A percentile compares a stretch with the other conserved stretches of the same genome.
Conservation (phyloP, 2,113 vertebrate genomes). For the Platanista minor region DNA sequence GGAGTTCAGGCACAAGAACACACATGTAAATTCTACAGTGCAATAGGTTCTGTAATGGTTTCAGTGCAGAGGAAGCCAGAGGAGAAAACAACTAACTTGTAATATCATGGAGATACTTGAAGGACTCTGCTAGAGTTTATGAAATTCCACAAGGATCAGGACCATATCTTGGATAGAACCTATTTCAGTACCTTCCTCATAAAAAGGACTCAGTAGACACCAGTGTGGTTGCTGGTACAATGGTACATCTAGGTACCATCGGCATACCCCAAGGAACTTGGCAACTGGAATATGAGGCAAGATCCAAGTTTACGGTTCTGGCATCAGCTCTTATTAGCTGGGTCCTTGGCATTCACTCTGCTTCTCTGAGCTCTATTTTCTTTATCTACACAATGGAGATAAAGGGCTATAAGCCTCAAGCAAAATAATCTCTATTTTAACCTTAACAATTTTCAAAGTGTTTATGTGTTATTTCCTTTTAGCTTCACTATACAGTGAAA, state of each 20-base stretch:
- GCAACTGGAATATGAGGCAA: background rate
- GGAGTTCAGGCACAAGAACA: background rate
- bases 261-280: background rate
- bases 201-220: background rate
- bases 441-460: background rate
- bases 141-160: background rate
- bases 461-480: slow-evolving; percentile 13
- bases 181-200: background rate
- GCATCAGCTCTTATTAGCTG: background rate
- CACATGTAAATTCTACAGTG: background rate
- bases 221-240: background rate
- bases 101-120: background rate
- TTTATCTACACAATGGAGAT: background rate
- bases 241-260: background rate
- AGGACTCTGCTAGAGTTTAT: background rate
- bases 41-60: background rate
- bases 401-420: background rate
- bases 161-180: background rate
- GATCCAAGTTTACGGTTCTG: background rate
- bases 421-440: background rate
- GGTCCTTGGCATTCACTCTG: background rate
- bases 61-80: background rate
- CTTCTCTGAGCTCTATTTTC: background rate
- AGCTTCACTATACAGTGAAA: background rate
- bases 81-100: background rate